These are phyloP conservation scores for Platynereis dumerilii DNA, from an alignment of 2,888 invertebrate genomes.

Conservation along the genomic window DNA sequence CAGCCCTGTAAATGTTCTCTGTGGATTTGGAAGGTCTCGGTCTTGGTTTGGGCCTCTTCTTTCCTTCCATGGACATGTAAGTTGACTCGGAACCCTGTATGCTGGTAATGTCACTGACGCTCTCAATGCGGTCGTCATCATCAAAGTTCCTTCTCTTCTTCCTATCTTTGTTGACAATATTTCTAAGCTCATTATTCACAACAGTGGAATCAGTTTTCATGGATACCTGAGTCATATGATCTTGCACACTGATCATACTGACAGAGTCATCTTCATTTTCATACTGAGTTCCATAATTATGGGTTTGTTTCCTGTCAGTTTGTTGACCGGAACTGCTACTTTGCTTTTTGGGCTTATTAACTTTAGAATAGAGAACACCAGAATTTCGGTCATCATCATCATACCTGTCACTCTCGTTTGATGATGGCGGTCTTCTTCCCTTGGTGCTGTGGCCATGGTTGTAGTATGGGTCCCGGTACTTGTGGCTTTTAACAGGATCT, in stretches of 20 bases:
- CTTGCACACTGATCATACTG: neutral
- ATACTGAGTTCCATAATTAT: neutral
- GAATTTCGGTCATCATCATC: neutral
- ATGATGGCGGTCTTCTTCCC: neutral
- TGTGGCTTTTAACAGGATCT: neutral
- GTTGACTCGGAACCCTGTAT: slow-evolving; percentile 16
- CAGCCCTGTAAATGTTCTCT: neutral
- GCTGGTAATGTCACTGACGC: slow-evolving; percentile 11
- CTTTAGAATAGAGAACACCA: neutral
- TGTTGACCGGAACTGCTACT: neutral
- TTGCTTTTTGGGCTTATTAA: neutral
- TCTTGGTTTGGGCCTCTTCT: neutral
- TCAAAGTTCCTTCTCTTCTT: slow-evolving; percentile 10
- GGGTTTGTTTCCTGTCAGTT: slow-evolving; percentile 13
- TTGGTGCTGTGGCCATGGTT: neutral
- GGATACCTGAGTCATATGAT: neutral
- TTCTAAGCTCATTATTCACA: slow-evolving; percentile 12
- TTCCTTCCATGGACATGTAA: slow-evolving; percentile 18
- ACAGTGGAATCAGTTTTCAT: neutral
- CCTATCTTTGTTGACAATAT: slow-evolving; percentile 3
- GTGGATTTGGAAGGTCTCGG: slow-evolving; percentile 1
- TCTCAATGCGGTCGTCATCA: neutral
- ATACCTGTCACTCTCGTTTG: neutral
- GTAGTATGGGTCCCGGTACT: neutral
- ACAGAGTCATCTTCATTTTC: slow-evolving; percentile 3